Conservation (phyloP, 37 sponge, comb jelly and placozoan species). For the Amphimedon queenslandica region DNA sequence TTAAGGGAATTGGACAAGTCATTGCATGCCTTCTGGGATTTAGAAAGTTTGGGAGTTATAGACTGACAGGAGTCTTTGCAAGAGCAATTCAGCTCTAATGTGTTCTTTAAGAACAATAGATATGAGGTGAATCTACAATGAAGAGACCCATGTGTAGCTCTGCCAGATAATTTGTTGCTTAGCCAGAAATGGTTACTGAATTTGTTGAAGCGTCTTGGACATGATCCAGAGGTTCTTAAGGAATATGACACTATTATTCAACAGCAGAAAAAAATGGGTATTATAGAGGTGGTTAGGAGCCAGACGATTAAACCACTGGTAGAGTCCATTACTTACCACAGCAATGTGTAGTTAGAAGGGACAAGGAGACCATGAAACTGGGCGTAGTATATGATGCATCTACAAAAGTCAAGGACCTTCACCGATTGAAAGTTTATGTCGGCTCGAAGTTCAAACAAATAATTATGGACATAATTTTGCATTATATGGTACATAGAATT, state of each 20-base stretch:
- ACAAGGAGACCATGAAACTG: constrained; percentile 36
- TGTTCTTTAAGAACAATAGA: constrained; percentile 11
- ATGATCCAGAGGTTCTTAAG: constrained; percentile 14
- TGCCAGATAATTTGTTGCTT: constrained; percentile 30
- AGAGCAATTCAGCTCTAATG: constrained; percentile 16
- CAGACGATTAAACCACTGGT: neutral
- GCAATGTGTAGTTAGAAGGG: constrained; percentile 18
- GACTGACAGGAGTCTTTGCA: neutral
- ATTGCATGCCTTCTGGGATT: constrained; percentile 23
- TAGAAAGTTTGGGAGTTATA: constrained; percentile 28
- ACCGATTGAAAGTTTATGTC: no score
- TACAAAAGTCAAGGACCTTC: constrained; percentile 4
- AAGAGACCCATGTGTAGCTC: constrained; percentile 16
- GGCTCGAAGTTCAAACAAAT: constrained; percentile 33
- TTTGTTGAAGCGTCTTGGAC: constrained; percentile 10
- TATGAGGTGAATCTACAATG: constrained; percentile 27
- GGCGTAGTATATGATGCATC: constrained; percentile 57
- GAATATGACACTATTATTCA: constrained; percentile 20
- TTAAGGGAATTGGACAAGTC: neutral
- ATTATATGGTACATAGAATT: constrained; percentile 10
- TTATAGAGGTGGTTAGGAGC: constrained; percentile 13
- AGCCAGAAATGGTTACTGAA: constrained; percentile 2
- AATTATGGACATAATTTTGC: constrained; percentile 25
- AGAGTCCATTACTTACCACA: constrained; percentile 31
- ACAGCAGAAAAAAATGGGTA: constrained; percentile 16